Evolutionary conservation across 1,140 invertebrate genomes (phyloP).

Genomic region (Parapsyche elsis): DNA sequence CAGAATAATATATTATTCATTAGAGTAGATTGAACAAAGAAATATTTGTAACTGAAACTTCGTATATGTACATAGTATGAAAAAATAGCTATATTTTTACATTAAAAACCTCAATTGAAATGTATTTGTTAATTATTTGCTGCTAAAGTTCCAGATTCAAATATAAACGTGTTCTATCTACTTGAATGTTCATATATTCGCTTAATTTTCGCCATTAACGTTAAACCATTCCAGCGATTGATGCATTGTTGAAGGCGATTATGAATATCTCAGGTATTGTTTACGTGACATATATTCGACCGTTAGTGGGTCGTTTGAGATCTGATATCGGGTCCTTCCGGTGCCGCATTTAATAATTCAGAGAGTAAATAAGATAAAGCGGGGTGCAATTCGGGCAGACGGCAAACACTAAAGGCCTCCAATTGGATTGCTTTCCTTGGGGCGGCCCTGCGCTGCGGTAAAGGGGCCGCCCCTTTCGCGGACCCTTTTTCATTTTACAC

Average conservation of each 20-base stretch:
- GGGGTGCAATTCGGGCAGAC: neutral
- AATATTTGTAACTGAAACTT: too few species aligned
- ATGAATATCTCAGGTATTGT: neutral
- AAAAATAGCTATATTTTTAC: too few species aligned
- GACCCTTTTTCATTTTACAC: constrained; percentile 33
- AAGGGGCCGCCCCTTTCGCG: constrained; percentile 2
- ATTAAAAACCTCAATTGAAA: too few species aligned
- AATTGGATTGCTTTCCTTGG: constrained; percentile 41
- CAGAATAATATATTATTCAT: too few species aligned
- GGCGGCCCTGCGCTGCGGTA: constrained; percentile 21
- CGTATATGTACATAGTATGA: too few species aligned
- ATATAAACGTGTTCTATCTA: too few species aligned
- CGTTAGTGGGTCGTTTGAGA: constrained; percentile 10
- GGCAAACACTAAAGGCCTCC: constrained; percentile 1
- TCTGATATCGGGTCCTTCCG: neutral
- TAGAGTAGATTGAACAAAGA: too few species aligned
- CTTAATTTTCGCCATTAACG: too few species aligned
- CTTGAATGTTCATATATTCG: too few species aligned
- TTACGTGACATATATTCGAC: neutral
- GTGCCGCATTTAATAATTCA: constrained; percentile 28
- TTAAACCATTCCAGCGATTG: too few species aligned
- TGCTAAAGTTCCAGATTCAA: too few species aligned
- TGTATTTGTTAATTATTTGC: too few species aligned
- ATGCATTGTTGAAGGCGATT: neutral
- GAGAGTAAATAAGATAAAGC: constrained; percentile 33